Conservation (phyloP, 2,797 vertebrate genomes). For the Pseudopleuronectes americanus region DNA sequence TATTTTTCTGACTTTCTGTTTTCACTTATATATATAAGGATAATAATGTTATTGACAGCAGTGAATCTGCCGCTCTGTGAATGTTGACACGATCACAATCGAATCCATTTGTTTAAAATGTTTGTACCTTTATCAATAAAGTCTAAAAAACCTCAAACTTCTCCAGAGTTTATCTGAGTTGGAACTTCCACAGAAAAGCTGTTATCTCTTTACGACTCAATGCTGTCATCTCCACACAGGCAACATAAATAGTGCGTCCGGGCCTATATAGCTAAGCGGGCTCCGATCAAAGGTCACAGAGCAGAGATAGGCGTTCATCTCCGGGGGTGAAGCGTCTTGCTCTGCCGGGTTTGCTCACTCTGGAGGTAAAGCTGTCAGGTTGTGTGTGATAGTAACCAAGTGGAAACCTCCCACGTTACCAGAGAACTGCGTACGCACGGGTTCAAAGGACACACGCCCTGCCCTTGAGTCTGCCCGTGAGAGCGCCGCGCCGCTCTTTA, state of each 20-base stretch:
- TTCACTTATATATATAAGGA: no score
- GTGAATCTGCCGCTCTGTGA: no score
- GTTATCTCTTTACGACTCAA: slow-evolving; percentile 28
- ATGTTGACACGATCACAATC: no score
- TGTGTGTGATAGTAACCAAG: slow-evolving; percentile 49
- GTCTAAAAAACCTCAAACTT: slow-evolving; percentile 4
- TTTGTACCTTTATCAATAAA: slow-evolving; percentile 28
- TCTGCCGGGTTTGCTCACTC: slow-evolving; percentile 17
- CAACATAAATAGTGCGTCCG: slow-evolving; percentile 35
- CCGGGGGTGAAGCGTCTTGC: slow-evolving; percentile 53
- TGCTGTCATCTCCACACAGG: slow-evolving; percentile 32
- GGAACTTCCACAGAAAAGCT: not conserved
- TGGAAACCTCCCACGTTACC: slow-evolving; percentile 51
- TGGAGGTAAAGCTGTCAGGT: slow-evolving; percentile 43
- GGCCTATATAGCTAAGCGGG: slow-evolving; percentile 16
- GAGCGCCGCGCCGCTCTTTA: slow-evolving; percentile 61
- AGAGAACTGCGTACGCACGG: not conserved
- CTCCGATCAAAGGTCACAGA: slow-evolving; percentile 79
- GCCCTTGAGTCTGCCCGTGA: slow-evolving; percentile 56
- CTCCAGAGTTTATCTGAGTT: not conserved
- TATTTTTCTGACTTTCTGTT: no score
- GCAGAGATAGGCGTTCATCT: slow-evolving; percentile 59
- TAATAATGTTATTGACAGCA: no score
- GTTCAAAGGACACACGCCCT: slow-evolving; percentile 81
- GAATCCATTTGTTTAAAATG: not conserved